These are phyloP conservation scores for Clitarchus hookeri DNA, from an alignment of 2,888 invertebrate species.

Conservation along the genomic window DNA sequence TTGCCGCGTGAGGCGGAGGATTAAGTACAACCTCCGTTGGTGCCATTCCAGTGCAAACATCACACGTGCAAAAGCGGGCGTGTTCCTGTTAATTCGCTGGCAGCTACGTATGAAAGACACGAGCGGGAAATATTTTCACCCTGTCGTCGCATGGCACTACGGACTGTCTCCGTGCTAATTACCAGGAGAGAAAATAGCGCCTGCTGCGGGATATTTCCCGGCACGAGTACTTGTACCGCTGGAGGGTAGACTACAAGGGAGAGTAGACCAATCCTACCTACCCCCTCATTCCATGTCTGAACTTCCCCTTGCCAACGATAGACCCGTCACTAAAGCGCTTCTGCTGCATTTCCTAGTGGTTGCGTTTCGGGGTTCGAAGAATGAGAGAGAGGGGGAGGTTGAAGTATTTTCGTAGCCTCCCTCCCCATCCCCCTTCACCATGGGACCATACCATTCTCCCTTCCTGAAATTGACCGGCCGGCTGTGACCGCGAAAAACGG, in stretches of 20 bases:
- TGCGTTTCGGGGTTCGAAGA: neutral
- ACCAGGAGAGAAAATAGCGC: neutral
- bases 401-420: neutral
- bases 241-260: neutral
- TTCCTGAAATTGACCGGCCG: slow-evolving; percentile 14
- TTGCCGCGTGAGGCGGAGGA: too few relatives aligned
- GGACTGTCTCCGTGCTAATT: neutral
- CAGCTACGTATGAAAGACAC: too few relatives aligned
- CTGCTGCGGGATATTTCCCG: neutral
- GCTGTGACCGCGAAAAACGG: neutral
- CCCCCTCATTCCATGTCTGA: too few relatives aligned
- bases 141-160: neutral
- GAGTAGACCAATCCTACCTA: too few relatives aligned
- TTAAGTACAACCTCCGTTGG: too few relatives aligned
- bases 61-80: too few relatives aligned
- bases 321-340: neutral
- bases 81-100: too few relatives aligned
- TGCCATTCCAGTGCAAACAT: too few relatives aligned
- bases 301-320: neutral
- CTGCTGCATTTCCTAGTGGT: neutral
- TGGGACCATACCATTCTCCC: neutral
- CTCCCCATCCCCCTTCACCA: neutral
- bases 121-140: too few relatives aligned
- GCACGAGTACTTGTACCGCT: neutral
- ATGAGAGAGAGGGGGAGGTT: neutral